Evolutionary conservation across 92 coral and sea anemone genomes (phyloP).

Genomic region (Siderastrea radians): DNA sequence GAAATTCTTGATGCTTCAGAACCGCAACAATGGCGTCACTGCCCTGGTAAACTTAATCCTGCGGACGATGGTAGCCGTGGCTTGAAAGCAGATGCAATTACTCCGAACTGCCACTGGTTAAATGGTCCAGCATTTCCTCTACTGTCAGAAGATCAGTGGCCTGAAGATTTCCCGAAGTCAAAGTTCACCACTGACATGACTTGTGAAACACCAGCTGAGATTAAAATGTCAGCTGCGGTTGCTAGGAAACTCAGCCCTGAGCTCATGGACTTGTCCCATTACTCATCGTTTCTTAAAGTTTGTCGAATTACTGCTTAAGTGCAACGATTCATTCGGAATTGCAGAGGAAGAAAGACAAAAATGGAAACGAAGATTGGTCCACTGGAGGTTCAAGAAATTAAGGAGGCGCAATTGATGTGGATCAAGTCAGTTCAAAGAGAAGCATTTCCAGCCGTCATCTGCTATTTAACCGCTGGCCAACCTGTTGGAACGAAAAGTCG

Average conservation of each 20-base stretch:
- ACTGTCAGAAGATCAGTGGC: constrained; percentile 45
- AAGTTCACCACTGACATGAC: background rate
- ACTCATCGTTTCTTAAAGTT: constrained; percentile 26
- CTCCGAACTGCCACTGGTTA: constrained; percentile 40
- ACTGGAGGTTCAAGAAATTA: constrained; percentile 26
- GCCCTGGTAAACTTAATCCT: constrained; percentile 55
- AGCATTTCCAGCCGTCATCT: constrained; percentile 15
- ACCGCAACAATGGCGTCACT: constrained; percentile 47
- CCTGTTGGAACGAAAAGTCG: constrained; percentile 26
- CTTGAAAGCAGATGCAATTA: constrained; percentile 17
- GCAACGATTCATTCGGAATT: constrained; percentile 9
- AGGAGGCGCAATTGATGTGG: constrained; percentile 20
- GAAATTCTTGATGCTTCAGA: constrained; percentile 55
- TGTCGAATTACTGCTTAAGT: constrained; percentile 30
- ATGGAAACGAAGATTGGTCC: background rate
- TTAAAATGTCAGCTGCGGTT: background rate
- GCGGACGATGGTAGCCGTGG: constrained; percentile 64
- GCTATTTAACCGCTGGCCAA: background rate
- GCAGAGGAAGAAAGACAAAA: background rate
- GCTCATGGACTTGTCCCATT: constrained; percentile 5
- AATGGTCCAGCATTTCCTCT: constrained; percentile 28
- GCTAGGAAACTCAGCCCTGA: background rate
- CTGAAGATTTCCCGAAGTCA: constrained; percentile 19
- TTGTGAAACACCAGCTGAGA: background rate
- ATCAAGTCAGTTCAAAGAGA: constrained; percentile 33